Evolutionary conservation across 2,888 invertebrate genomes (phyloP), one percentile per base, ranked within the genome.

Genomic region (Ennomos erosarius): DNA sequence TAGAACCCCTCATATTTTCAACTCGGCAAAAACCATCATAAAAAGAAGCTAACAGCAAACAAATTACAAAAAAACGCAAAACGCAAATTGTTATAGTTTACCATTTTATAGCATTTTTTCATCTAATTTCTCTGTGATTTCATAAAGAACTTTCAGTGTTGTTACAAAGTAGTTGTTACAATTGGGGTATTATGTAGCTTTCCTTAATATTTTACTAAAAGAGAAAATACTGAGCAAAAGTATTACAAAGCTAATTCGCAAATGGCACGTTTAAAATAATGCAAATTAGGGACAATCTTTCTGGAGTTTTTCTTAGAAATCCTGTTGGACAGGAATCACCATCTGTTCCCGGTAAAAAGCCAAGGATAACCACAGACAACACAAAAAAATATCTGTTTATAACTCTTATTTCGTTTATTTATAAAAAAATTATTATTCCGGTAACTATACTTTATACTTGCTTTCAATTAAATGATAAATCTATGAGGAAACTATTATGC

Each of bases 181-280:
- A n/a, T n/a, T n/a, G n/a, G n/a, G n/a, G 33, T 43, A 43, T 43
- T 39, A 13, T 49, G 42, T 42, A 44, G 43, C 54, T 50, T 46
- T 59, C 54, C 46, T 50, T 49, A 50, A 59, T 55, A 59, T 53
- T 59, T 53, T 44, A 58, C 48, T 35, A 43, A 55, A 59, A 48
- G 43, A 45, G 35, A 59, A 59, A 54, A 59, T 39, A 54, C 59
- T 50, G 26, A 40, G 46, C 42, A 34, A 39, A 54, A 54, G 52
- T 44, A 49, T 44, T 47, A 56, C 48, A 55, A 58, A 62, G 57
- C 51, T 57, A 51, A 62, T 55, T 58, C 55, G 48, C 42, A 62
- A 62, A 62, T 47, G 53, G 62, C 35, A 58, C 58, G 48, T 52
- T 62, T 48, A 52, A 62, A 58, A 62, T 55, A 62, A 62, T 62